Evolutionary conservation across 2,797 vertebrate species (phyloP).

Genomic region (Sebastes taczanowskii): DNA sequence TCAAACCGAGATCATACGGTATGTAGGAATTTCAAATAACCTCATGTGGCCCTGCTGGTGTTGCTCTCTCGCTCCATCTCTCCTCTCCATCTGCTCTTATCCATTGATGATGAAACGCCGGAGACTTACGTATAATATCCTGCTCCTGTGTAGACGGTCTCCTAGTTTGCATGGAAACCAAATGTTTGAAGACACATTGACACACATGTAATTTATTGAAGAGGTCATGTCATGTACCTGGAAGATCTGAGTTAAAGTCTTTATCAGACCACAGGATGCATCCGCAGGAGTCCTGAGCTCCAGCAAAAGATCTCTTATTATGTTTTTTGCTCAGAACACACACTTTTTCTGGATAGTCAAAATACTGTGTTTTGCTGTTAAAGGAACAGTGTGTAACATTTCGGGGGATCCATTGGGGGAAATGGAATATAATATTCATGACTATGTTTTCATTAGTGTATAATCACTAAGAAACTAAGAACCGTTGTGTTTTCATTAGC

Average conservation of each 20-base stretch:
- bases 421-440: no score
- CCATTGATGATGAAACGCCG: neutral
- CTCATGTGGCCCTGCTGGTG: neutral
- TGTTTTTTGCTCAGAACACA: neutral
- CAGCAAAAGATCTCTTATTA: neutral
- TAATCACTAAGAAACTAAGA: no score
- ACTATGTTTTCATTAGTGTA: no score
- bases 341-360: neutral
- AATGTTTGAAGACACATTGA: neutral
- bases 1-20: neutral
- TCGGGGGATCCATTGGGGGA: rapidly evolving
- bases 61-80: neutral
- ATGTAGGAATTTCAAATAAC: neutral
- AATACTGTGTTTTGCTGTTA: neutral
- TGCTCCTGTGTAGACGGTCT: neutral
- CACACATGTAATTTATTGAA: neutral
- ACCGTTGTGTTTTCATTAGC: no score
- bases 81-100: neutral
- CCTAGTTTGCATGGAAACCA: neutral
- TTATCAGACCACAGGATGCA: neutral
- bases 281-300: neutral
- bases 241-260: neutral
- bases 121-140: no score
- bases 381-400: no score
- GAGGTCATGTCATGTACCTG: neutral